Conservation (phyloP, 2,888 invertebrate genomes). For the Cinara cedri region DNA sequence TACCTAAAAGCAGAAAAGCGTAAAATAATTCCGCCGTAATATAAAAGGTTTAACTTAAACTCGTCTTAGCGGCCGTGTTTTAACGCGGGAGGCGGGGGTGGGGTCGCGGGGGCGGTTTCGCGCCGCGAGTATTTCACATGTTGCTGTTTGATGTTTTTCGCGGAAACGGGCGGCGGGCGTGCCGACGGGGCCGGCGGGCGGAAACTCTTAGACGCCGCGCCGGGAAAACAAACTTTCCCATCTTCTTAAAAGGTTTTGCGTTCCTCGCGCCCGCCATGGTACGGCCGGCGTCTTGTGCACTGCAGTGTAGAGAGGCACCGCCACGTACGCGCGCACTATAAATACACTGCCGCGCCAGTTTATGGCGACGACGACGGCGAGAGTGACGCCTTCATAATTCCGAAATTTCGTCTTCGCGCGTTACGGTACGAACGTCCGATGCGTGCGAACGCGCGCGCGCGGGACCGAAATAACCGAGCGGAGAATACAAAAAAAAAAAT, state of each 20-base stretch:
- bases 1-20: slow-evolving; percentile 55
- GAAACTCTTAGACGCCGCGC: slow-evolving; percentile 49
- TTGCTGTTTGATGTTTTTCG: slow-evolving; percentile 39
- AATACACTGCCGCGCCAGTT: slow-evolving; percentile 21
- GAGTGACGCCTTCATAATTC: slow-evolving; percentile 36
- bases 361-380: slow-evolving; percentile 20
- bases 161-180: not conserved
- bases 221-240: slow-evolving; percentile 55
- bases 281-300: slow-evolving; percentile 28
- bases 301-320: too few species aligned
- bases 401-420: slow-evolving; percentile 16
- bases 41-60: slow-evolving; percentile 55
- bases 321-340: not conserved
- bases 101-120: slow-evolving; percentile 17
- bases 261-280: not conserved
- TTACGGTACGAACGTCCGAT: not conserved
- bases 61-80: slow-evolving; percentile 49
- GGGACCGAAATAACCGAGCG: too few species aligned
- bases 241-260: slow-evolving; percentile 55
- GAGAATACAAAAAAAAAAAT: too few species aligned
- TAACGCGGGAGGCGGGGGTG: slow-evolving; percentile 23
- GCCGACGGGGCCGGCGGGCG: slow-evolving; percentile 6
- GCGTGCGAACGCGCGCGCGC: too few species aligned
- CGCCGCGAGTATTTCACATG: slow-evolving; percentile 48
- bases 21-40: slow-evolving; percentile 53